Base-by-base conservation (phyloP, 37 sponge, comb jelly and placozoan species). In the Crambe crambe region DNA sequence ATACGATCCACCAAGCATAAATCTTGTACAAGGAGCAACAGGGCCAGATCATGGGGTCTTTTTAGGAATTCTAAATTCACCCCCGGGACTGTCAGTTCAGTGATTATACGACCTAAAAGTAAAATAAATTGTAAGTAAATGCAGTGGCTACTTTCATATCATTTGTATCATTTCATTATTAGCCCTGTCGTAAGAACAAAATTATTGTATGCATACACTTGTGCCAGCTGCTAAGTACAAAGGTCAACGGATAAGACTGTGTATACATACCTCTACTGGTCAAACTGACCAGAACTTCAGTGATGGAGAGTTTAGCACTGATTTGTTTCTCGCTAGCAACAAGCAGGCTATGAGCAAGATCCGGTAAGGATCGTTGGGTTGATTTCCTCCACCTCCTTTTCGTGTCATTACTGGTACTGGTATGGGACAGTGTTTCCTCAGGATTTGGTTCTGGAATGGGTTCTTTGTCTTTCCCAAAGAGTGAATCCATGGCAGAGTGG, bases 1-100 rank as follows among this genome's bases (percentile, higher is more conserved):
- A 91, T 58, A 3, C 76, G 27, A 67, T 97, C 97, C 21, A 94
- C 89, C 35, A 97, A 56, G 31, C 73, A 75, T n/a, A 94, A 37
- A 51, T 94, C 95, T 36, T 91, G 87, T 0, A 97, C 70, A 18
- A 83, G 62, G 1, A 87, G 65, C 34, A 35, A 43, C 37, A 89
- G 31, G 22, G 79, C 62, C 8, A 60, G 39, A 74, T 94, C 94
- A 26, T 76, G 86, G 4, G 94, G 92, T 15, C 91, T 30, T 70
- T 86, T 86, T 31, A 84, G 54, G 2, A 79, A 38, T 15, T 77
- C 80, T 17, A 77, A 75, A 0, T 43, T 76, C 2, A 94, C 81
- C 31, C 88, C 88, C 22, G 80, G 76, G 22, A 94, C 68, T 17
- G 31, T 83, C 30, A 94, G 56, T 69, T 94, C 88, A 23, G 76